phyloP scores from a whole-genome alignment of 2,113 vertebrate genomes.

The Ailurus styani region DNA sequence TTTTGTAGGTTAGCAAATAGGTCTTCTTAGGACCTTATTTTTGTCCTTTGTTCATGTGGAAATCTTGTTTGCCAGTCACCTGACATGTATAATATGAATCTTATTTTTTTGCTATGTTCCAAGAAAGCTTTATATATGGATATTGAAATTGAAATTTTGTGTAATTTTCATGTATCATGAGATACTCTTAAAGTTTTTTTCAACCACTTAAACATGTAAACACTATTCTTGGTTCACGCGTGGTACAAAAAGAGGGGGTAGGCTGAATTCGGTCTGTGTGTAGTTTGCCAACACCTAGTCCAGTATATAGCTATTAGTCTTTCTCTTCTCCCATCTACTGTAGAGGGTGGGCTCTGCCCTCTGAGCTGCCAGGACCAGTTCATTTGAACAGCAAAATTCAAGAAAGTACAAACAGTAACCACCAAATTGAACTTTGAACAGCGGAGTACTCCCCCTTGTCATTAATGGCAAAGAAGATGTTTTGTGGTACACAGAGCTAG shows the following conservation, averaged over 20 bases:
- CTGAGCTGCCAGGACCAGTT: not conserved
- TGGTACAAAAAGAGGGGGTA: not conserved
- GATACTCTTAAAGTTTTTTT: not conserved
- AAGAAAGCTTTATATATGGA: slow-evolving; percentile 8
- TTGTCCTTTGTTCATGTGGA: not conserved
- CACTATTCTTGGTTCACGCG: not conserved
- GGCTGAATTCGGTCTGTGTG: not conserved
- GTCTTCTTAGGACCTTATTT: slow-evolving; percentile 13
- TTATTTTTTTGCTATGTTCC: not conserved
- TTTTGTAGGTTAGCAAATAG: not conserved
- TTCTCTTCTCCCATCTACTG: not conserved
- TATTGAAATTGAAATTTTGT: not conserved
- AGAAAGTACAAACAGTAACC: not conserved
- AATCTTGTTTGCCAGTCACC: not conserved
- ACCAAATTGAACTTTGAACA: not conserved
- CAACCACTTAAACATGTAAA: not conserved
- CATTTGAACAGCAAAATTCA: not conserved
- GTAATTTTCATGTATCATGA: not conserved
- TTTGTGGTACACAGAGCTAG: not conserved
- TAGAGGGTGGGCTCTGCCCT: not conserved
- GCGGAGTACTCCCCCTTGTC: not conserved
- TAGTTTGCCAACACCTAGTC: not conserved
- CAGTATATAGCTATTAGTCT: not conserved
- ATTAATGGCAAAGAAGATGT: not conserved
- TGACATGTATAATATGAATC: not conserved